These are phyloP conservation scores for Tetrapedia diversipes DNA, from an alignment of 2,888 invertebrate species.

Conservation along the genomic window DNA sequence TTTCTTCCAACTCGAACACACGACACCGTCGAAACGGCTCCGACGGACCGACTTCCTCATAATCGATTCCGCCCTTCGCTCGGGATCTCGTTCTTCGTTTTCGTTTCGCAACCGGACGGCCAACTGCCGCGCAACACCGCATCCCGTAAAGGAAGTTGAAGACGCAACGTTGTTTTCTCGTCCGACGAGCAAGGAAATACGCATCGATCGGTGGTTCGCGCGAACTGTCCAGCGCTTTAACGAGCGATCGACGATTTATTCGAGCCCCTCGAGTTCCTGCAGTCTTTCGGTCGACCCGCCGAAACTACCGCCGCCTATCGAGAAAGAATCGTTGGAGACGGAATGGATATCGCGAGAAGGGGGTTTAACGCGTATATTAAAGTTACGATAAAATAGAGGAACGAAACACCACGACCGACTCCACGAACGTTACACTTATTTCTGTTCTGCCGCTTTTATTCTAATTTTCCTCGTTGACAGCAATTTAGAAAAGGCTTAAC, in stretches of 20 bases:
- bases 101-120: not conserved
- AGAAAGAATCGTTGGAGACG: constrained; percentile 3
- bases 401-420: too few species aligned
- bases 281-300: not conserved
- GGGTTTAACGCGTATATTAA: too few species aligned
- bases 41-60: not conserved
- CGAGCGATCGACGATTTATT: constrained; percentile 1
- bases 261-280: not conserved
- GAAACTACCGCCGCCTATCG: not conserved
- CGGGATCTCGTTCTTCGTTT: too few species aligned
- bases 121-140: not conserved
- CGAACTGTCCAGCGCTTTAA: not conserved
- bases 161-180: too few species aligned
- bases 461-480: too few species aligned
- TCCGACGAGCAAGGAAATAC: too few species aligned
- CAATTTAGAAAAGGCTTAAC: too few species aligned
- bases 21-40: not conserved
- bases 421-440: too few species aligned
- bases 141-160: not conserved
- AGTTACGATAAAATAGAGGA: too few species aligned
- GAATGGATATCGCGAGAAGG: not conserved
- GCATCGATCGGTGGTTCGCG: not conserved
- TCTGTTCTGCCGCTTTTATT: too few species aligned
- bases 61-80: not conserved
- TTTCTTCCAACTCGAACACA: constrained; percentile 12